Conservation (phyloP, 2,888 invertebrate genomes). For the Acanthosepion lycidas region DNA sequence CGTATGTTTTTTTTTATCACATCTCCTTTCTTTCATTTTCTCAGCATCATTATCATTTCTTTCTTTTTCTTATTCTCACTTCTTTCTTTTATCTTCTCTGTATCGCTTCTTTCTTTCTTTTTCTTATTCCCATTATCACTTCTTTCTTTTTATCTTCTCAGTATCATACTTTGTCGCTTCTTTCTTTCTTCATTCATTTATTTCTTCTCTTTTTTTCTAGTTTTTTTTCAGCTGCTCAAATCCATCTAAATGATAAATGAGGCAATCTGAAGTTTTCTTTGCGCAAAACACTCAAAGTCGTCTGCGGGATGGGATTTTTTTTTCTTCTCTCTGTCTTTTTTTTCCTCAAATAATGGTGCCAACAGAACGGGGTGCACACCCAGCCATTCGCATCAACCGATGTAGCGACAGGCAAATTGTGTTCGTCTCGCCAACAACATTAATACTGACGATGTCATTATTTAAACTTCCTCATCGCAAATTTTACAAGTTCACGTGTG, state of each 20-base stretch:
- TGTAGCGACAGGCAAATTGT: neutral
- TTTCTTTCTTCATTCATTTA: neutral
- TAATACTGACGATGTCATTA: neutral
- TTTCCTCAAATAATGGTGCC: neutral
- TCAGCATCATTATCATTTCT: neutral
- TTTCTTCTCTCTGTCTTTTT: neutral
- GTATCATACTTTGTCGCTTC: neutral
- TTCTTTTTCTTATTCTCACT: neutral
- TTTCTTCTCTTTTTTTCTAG: neutral
- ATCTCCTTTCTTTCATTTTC: neutral
- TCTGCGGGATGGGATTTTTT: neutral
- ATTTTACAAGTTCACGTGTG: neutral
- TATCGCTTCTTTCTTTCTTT: neutral
- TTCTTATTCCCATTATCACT: neutral
- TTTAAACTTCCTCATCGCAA: too few relatives aligned
- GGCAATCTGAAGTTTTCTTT: neutral
- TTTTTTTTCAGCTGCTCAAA: neutral
- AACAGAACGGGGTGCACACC: constrained; percentile 7
- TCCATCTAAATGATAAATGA: neutral
- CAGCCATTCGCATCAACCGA: neutral
- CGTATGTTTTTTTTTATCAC: neutral
- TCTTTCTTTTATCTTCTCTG: neutral
- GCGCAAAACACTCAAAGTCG: neutral
- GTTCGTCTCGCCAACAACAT: neutral
- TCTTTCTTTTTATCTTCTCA: neutral